Conservation (phyloP, 2,797 vertebrate species). For the Ctenopoma kingsleyae region DNA sequence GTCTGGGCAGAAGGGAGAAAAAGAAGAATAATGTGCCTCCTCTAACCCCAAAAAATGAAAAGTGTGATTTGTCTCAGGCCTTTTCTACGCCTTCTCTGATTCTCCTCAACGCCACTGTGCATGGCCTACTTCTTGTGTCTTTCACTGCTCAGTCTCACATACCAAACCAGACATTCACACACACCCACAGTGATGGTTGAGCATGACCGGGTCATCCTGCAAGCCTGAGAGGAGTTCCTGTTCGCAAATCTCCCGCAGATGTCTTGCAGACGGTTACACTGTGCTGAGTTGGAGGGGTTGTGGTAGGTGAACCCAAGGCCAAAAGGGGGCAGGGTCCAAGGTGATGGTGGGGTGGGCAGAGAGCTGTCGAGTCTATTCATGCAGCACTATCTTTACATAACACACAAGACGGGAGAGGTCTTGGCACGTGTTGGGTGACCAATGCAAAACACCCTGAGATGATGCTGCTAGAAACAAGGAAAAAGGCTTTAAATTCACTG, state of each 20-base stretch:
- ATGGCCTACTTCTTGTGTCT: conserved; percentile 71
- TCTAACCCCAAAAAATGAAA: conserved; percentile 12
- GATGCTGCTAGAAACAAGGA: neutral
- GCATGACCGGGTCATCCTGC: conserved; percentile 70
- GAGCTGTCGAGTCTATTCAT: conserved; percentile 39
- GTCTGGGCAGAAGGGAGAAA: neutral
- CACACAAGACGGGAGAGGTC: neutral
- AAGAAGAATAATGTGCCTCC: conserved; percentile 20
- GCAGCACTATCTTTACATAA: conserved; percentile 33
- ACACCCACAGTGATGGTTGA: conserved; percentile 72
- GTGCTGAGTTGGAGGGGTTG: conserved; percentile 18
- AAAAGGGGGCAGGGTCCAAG: conserved; percentile 43
- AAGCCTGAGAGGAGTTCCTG: conserved; percentile 72
- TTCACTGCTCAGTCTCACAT: conserved; percentile 64
- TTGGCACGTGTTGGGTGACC: too few species aligned
- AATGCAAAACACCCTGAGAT: neutral
- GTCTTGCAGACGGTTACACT: conserved; percentile 49
- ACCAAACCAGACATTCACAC: conserved; percentile 76
- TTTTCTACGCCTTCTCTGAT: conserved; percentile 45
- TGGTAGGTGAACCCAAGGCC: conserved; percentile 44
- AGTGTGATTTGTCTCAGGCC: conserved; percentile 37
- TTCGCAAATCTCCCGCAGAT: conserved; percentile 66
- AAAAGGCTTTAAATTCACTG: neutral
- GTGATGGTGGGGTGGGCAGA: conserved; percentile 30
- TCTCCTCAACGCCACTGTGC: conserved; percentile 46